These are phyloP conservation scores for Morinoia aosen DNA, from an alignment of 2,888 invertebrate species.

Conservation along the genomic window DNA sequence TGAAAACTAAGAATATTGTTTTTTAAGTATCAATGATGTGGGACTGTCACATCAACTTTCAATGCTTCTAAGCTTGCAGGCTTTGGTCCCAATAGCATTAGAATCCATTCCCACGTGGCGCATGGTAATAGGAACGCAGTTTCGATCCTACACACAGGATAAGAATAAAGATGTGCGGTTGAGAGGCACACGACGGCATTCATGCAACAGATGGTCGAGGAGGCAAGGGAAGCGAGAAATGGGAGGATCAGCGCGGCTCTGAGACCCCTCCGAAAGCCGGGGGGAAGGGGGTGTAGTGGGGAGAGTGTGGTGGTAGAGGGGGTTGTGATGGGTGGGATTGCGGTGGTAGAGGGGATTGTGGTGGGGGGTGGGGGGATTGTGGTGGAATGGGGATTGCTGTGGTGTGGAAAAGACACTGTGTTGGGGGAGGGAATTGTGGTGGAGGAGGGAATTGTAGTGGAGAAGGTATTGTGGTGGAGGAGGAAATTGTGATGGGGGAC, in stretches of 20 bases:
- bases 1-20: no score
- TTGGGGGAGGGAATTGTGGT: no score
- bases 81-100: neutral
- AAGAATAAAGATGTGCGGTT: slow-evolving; percentile 34
- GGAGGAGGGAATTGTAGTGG: no score
- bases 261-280: slow-evolving; percentile 14
- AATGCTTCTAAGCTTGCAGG: no score
- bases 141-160: neutral
- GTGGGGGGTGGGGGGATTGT: neutral
- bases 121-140: neutral
- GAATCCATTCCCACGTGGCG: neutral
- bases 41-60: no score
- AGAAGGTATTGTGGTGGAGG: no score
- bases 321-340: neutral
- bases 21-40: no score
- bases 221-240: slow-evolving; percentile 48
- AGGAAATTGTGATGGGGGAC: neutral
- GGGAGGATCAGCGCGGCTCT: slow-evolving; percentile 20
- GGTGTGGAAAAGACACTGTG: no score
- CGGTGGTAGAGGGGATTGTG: neutral
- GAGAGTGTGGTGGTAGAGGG: neutral
- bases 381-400: no score
- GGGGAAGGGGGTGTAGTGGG: neutral
- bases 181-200: slow-evolving; percentile 20
- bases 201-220: slow-evolving; percentile 51